Base-by-base conservation (phyloP, 2,113 vertebrate species). In the Neomonachus schauinslandi region DNA sequence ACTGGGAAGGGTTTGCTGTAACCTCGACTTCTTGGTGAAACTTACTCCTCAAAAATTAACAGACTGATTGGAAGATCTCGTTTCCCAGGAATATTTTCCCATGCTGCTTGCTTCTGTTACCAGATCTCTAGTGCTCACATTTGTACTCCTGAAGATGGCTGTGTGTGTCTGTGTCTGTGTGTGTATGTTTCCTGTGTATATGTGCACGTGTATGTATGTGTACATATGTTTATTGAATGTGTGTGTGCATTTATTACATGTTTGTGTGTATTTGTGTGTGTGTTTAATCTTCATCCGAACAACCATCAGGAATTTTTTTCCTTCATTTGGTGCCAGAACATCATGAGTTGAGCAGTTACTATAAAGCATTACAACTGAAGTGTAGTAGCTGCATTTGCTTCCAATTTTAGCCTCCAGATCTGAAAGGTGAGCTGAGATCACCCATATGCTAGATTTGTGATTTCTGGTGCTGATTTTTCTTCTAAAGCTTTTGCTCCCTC, bases 341-440 rank as follows among this genome's bases (percentile, higher is more conserved):
- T 90, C n/a, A 81, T 57, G 26, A 19, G 11, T 46, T n/a, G 57
- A 51, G 5, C 28, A 15, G 39, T 82, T 49, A 71, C 57, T 77
- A 46, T 19, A 46, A 88, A 89, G 65, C 63, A 7, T 91, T 46
- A 77, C 80, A 61, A 19, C 83, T 71, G 67, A 51, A 18, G 53
- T 69, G 9, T 36, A 42, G 39, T 76, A 71, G 51, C 46, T 71
- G 24, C 22, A 33, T 81, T 61, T 80, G 26, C 85, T 97, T 85
- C 90, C 49, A 77, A 0, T 36, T 95, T 93, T 87, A 95, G 57
- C 77, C 71, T 69, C 28, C 8, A 65, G 51, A 79, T 74, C n/a
- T 94, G 51, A 92, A 97, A 88, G n/a, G 77, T 92, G 77, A n/a
- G 42, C 87, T 76, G 33, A 95, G 53, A 79, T 67, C 39, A 90